phyloP scores from a whole-genome alignment of 2,888 invertebrate genomes.

The Beris chalybata region DNA sequence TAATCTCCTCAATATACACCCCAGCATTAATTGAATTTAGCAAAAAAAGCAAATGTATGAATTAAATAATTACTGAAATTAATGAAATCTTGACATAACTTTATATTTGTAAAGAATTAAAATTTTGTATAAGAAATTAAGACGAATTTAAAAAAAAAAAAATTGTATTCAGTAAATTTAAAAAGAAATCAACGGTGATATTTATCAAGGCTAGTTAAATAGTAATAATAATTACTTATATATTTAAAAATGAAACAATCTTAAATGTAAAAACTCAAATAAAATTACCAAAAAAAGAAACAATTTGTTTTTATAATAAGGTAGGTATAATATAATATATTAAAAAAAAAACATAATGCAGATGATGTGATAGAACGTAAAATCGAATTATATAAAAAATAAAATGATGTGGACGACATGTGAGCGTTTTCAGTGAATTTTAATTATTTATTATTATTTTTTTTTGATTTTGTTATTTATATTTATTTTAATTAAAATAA shows the following conservation, averaged over 20 bases:
- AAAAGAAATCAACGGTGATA: not conserved
- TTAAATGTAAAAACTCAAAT: no score
- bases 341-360: not conserved
- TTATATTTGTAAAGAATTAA: no score
- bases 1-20: no score
- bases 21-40: no score
- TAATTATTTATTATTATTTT: constrained; percentile 9
- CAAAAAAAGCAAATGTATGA: no score
- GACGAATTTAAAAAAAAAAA: no score
- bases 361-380: not conserved
- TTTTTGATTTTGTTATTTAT: constrained; percentile 1
- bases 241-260: no score
- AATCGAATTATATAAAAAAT: constrained; percentile 1
- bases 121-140: no score
- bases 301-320: not conserved
- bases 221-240: not conserved
- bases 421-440: constrained; percentile 32
- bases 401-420: constrained; percentile 16
- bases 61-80: no score
- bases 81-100: no score
- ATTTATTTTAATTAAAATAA: constrained; percentile 1
- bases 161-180: no score
- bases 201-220: constrained; percentile 29
- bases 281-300: not conserved
- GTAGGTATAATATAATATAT: not conserved